Evolutionary conservation across 2,113 vertebrate species (phyloP), one percentile per base, ranked within the genome.

Genomic region (Silurus meridionalis): DNA sequence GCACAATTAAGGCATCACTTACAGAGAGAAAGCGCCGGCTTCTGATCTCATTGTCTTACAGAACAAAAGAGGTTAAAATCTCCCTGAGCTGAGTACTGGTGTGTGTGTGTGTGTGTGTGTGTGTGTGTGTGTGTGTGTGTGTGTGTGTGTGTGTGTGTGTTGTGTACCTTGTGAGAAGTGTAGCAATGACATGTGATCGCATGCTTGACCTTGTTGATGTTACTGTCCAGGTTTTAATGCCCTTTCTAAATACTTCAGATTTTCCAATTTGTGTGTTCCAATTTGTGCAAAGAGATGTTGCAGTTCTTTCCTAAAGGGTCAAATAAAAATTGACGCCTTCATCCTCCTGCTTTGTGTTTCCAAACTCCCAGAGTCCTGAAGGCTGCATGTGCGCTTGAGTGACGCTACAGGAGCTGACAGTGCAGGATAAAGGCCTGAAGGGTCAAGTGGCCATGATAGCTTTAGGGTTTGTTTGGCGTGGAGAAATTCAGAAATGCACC

Each of bases 1-100:
- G 87, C 93, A 94, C 93, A 93, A 93, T 95, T 94, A 94, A 94
- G 93, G 94, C 93, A 89, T 94, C 93, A 94, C 94, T 95, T 94
- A 91, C 89, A 90, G 92, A 89, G 91, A 91, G 86, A 93, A 92
- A 93, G 57, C 83, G 77, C 85, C 88, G 80, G 89, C 64, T 90
- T 89, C 80, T 81, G 85, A 83, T 87, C 66, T 19, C 89, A 93
- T 94, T 95, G 94, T 95, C 91, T 93, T 91, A 88, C 58, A 72
- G 86, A 85, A 94, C 93, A 95, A 95, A 94, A 90, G 92, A 88
- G 90, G 89, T 90, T 90, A 88, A 91, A 89, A 89, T 61, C 80
- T 87, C 85, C 90, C 91, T 89, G 88, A 90, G 53, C 63, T 28
- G 75, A 86, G 37, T 58, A 17, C 8, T 66, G 8, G 25, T 67